These are phyloP conservation scores for Vanessa tameamea DNA, from an alignment of 1,140 invertebrate species.

Conservation along the genomic window DNA sequence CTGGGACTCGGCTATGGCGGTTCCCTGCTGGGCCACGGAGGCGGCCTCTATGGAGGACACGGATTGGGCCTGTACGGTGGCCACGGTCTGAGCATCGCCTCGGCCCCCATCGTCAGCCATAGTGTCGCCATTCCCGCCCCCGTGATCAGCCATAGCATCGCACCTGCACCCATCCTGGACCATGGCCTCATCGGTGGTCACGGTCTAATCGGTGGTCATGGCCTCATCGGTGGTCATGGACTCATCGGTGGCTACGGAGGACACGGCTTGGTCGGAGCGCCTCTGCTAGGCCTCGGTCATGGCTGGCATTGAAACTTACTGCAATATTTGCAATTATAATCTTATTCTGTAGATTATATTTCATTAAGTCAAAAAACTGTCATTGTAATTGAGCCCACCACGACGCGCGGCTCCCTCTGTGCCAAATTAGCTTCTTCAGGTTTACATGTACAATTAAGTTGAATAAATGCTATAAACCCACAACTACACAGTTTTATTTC, in stretches of 20 bases:
- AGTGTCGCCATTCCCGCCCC: slow-evolving; percentile 49
- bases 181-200: slow-evolving; percentile 54
- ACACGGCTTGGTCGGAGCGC: slow-evolving; percentile 44
- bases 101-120: slow-evolving; percentile 38
- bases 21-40: slow-evolving; percentile 35
- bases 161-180: slow-evolving; percentile 45
- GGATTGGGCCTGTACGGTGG: slow-evolving; percentile 45
- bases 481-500: slow-evolving; percentile 8
- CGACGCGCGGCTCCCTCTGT: slow-evolving; percentile 36
- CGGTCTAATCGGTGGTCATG: slow-evolving; percentile 45
- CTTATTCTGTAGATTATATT: slow-evolving; percentile 1
- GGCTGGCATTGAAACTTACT: slow-evolving; percentile 48
- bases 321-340: slow-evolving; percentile 8
- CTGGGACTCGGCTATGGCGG: slow-evolving; percentile 68
- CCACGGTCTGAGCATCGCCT: slow-evolving; percentile 45
- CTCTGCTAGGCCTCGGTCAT: slow-evolving; percentile 48
- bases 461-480: slow-evolving; percentile 32
- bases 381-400: slow-evolving; percentile 9
- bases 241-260: slow-evolving; percentile 38
- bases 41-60: slow-evolving; percentile 42
- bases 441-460: slow-evolving; percentile 34
- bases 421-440: slow-evolving; percentile 51
- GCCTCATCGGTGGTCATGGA: slow-evolving; percentile 51
- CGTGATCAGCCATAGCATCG: slow-evolving; percentile 52
- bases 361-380: background rate